Evolutionary conservation across 2,113 vertebrate species (phyloP), one percentile per base, ranked within the genome.

Genomic region (Eleginops maclovinus): DNA sequence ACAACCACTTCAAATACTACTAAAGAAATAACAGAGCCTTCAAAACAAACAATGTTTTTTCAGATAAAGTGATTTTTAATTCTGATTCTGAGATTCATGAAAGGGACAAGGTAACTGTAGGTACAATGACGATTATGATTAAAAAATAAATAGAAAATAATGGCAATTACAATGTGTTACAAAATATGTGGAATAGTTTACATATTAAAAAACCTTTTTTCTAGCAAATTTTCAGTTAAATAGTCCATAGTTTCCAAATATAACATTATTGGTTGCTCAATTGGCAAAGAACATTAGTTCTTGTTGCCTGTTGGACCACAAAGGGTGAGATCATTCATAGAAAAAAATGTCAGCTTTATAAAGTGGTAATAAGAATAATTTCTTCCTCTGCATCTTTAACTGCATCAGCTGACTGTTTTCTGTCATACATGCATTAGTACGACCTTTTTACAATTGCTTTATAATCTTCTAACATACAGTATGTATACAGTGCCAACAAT

Each of bases 161-260:
- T 93, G 90, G 84, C 86, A 92, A 91, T 93, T 92, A 90, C 89
- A 91, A 87, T 89, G 92, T 80, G 82, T 93, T 94, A 94, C 81
- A 94, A 94, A 95, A 94, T 92, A 93, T 90, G 90, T 92, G 91
- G 89, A 93, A 92, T 92, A 93, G 79, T 91, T 94, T 89, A 92
- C 86, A 93, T 90, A 82, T 89, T 91, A 87, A 89, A 90, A 90
- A 87, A 81, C 22, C 22, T 67, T 62, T 54, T 40, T 41, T 40
- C 21, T 73, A 82, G 63, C 65, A 89, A 87, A 91, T 90, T 92
- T 87, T 83, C 72, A 70, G 55, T 89, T 81, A 80, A 87, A 82
- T 81, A 81, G 76, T 87, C 71, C 76, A 77, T 75, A 15, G 26
- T 86, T 88, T 85, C 77, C 80, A 85, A 87, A 84, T 82, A 86